Evolutionary conservation across 2,888 invertebrate species (phyloP), one percentile per base, ranked within the genome.

Genomic region (Slavum lentiscoides): DNA sequence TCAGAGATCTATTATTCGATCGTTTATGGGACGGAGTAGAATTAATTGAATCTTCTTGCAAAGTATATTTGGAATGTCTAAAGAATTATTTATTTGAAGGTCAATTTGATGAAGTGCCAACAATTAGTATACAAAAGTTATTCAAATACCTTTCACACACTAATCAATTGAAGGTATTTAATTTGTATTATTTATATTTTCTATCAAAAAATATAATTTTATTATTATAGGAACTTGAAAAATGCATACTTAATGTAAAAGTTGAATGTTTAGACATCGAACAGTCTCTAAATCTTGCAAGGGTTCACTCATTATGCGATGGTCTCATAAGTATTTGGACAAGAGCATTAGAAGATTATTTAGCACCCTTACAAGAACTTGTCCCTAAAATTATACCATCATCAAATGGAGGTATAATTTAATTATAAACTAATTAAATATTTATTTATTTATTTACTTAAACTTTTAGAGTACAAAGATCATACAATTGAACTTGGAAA

Each of bases 181-280:
- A 72, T 53, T 76, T 66, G 4, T 59, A 58, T 53, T 55, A 55
- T 59, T 68, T 67, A n/a, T 59, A 67, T 72, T 72, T 6, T 80
- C 66, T 30, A 53, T 9, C 17, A 49, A 19, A 1, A 62, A 62
- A 23, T 59, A 58, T 69, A 43, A 66, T 53, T 68, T 82, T 49
- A 67, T 67, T 73, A 83, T 87, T 88, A 84, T 87, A 90, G 84
- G 89, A 90, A 83, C 86, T 94, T 75, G 93, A 94, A 86, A 89
- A 90, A 55, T 90, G 93, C 81, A 89, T 94, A 73, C 89, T 93
- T 9, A 91, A 92, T 83, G 87, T 94, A 82, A 91, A 93, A 83
- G 91, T 94, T 84, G 88, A 89, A 70, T 92, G 92, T 83, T 87
- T 94, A 77, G 94, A 94, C 86, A 88, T 94, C 30, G 92, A 94